phyloP scores from a whole-genome alignment of 2,888 invertebrate genomes.

The Diarsia mendica region DNA sequence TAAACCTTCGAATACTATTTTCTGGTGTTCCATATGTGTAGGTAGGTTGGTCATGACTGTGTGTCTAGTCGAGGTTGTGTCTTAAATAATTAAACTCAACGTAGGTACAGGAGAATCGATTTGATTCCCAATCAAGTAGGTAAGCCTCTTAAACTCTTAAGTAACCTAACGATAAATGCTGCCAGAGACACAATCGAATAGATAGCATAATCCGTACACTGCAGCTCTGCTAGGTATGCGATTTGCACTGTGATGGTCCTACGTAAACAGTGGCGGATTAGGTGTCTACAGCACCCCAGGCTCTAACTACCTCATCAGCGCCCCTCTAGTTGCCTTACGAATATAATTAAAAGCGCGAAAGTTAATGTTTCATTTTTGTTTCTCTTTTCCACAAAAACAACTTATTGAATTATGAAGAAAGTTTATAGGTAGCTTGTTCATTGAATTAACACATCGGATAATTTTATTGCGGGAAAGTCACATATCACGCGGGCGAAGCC shows the following conservation, averaged over 20 bases:
- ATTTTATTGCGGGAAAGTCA: no score
- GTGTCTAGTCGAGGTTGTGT: background rate
- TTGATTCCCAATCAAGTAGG: background rate
- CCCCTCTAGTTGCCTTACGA: no score
- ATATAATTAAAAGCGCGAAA: no score
- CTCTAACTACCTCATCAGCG: no score
- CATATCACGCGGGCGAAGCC: no score
- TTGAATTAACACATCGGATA: no score
- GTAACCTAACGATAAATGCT: background rate
- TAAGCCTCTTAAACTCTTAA: background rate
- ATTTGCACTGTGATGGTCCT: background rate
- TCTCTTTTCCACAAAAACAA: no score
- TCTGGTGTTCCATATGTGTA: background rate
- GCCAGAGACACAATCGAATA: constrained; percentile 2
- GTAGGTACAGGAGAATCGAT: background rate
- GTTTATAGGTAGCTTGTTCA: no score
- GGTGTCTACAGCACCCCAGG: no score
- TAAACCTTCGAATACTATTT: background rate
- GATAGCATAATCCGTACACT: background rate
- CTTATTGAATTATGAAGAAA: no score
- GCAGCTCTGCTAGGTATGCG: background rate
- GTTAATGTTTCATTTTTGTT: no score
- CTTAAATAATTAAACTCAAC: background rate
- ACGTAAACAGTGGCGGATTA: background rate
- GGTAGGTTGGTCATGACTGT: background rate